These are phyloP conservation scores for Bembecia ichneumoniformis DNA, from an alignment of 2,888 invertebrate species.

Conservation along the genomic window DNA sequence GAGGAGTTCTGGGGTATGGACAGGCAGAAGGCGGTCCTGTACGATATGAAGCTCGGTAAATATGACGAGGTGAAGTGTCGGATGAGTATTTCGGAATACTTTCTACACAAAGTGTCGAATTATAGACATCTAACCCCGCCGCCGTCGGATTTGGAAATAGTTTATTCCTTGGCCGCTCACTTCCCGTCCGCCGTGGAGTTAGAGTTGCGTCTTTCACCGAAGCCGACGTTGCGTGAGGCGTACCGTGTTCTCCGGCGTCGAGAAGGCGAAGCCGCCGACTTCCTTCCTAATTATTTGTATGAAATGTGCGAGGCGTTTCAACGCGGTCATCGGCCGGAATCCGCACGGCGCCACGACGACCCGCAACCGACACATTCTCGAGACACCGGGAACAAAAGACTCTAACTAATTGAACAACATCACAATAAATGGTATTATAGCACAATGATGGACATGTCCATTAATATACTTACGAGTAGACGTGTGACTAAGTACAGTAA, in stretches of 20 bases:
- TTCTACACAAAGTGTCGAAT: constrained; percentile 60
- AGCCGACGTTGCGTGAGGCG: constrained; percentile 60
- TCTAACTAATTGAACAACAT: background rate
- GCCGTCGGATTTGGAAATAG: constrained; percentile 62
- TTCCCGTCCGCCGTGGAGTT: constrained; percentile 61
- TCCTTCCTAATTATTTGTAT: constrained; percentile 61
- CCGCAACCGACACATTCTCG: constrained; percentile 12
- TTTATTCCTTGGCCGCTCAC: constrained; percentile 62
- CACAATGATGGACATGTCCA: too few relatives aligned
- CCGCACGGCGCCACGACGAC: constrained; percentile 40
- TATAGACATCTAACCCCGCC: constrained; percentile 58
- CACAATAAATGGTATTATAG: too few relatives aligned
- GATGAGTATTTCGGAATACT: constrained; percentile 63
- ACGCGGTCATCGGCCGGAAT: constrained; percentile 50
- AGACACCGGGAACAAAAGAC: constrained; percentile 21
- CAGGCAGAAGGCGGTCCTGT: constrained; percentile 55
- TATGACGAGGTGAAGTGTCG: constrained; percentile 45
- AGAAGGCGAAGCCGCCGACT: constrained; percentile 56
- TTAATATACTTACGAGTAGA: too few relatives aligned
- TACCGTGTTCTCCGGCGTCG: constrained; percentile 58
- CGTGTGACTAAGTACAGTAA: too few relatives aligned
- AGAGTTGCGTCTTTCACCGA: constrained; percentile 58
- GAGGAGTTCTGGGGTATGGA: constrained; percentile 64
- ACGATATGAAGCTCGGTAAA: constrained; percentile 62
- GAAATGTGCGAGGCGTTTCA: constrained; percentile 68